A percentile compares a stretch with the other conserved stretches of the same genome.
These are phyloP conservation scores for Lates japonicus DNA, from an alignment of 2,797 vertebrate species.

Conservation along the genomic window DNA sequence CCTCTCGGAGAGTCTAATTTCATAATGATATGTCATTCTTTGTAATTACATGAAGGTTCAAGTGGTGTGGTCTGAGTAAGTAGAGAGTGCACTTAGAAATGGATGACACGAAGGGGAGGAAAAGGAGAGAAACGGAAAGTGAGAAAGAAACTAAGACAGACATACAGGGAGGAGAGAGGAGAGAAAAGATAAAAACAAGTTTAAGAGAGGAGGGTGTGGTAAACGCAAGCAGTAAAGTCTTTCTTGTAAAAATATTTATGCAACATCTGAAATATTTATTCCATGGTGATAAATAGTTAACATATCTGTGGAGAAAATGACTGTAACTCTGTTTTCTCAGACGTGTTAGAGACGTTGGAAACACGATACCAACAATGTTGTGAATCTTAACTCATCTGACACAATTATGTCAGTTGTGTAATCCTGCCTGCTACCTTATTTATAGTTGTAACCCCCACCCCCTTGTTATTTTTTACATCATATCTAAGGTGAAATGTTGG, in stretches of 20 bases:
- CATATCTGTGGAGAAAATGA: conserved; percentile 27
- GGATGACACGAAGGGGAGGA: conserved; percentile 8
- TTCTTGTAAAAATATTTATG: conserved; percentile 35
- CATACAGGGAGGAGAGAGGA: conserved; percentile 4
- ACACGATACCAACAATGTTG: conserved; percentile 30
- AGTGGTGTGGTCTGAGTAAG: conserved; percentile 45
- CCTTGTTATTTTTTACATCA: conserved; percentile 30
- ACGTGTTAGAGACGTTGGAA: conserved; percentile 21
- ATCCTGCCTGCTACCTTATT: conserved; percentile 12
- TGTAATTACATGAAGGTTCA: conserved; percentile 51
- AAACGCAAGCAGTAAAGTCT: background rate
- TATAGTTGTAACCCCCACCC: background rate
- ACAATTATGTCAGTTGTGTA: conserved; percentile 54
- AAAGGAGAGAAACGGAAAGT: conserved; percentile 25
- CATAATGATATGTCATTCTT: conserved; percentile 49
- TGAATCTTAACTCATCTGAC: conserved; percentile 29
- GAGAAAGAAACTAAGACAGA: conserved; percentile 14
- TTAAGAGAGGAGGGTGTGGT: conserved; percentile 22
- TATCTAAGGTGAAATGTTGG: background rate
- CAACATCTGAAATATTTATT: conserved; percentile 40
- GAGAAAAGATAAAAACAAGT: conserved; percentile 6
- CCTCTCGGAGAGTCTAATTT: conserved; percentile 20
- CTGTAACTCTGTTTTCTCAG: conserved; percentile 13
- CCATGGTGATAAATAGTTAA: conserved; percentile 17
- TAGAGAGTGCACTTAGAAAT: conserved; percentile 22